Conservation (phyloP, 1,140 invertebrate species). For the Holotrichia oblita region DNA sequence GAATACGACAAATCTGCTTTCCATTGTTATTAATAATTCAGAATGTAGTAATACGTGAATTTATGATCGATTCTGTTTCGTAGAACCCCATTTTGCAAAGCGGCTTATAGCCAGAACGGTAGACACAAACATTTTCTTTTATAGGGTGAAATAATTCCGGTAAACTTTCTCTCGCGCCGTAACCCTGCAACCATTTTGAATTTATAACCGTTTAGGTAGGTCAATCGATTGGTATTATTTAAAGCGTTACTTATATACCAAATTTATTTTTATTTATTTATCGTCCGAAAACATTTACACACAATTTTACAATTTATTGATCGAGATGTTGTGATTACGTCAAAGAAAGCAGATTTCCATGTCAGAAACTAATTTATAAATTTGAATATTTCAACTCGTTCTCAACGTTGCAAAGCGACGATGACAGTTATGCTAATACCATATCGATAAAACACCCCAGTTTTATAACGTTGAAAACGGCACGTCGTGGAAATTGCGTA, state of each 20-base stretch:
- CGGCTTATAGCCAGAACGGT: neutral
- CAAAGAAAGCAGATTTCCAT: neutral
- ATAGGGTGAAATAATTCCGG: neutral
- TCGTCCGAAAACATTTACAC: too few species aligned
- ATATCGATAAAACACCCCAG: neutral
- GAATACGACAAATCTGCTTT: neutral
- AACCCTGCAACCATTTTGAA: neutral
- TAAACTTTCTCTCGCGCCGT: too few species aligned
- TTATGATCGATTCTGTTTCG: neutral
- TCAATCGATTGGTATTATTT: too few species aligned
- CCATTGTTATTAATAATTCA: slow-evolving; percentile 4
- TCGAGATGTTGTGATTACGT: neutral
- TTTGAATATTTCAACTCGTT: neutral
- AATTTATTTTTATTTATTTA: too few species aligned
- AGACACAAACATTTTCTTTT: neutral
- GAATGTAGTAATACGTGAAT: slow-evolving; percentile 1
- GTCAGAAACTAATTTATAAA: neutral
- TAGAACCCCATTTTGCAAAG: neutral
- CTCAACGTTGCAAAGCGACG: neutral
- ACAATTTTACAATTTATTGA: too few species aligned
- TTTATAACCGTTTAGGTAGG: neutral
- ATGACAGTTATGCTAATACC: neutral
- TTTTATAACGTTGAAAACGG: neutral
- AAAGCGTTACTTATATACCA: too few species aligned
- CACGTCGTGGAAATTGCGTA: neutral